Conservation (phyloP, 2,888 invertebrate genomes). For the Tribolium freemani region DNA sequence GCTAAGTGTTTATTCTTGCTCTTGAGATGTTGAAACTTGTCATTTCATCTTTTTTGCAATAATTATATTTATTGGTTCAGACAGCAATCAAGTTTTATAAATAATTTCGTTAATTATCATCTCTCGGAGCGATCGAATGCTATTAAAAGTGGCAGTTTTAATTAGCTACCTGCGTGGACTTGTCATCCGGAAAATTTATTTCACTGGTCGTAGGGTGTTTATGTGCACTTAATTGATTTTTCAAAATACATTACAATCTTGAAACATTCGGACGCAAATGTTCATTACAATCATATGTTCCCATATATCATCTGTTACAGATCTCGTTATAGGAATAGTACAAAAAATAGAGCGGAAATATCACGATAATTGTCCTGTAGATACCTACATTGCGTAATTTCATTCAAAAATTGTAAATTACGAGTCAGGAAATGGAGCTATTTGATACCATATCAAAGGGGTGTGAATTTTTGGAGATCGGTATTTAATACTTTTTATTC, state of each 20-base stretch:
- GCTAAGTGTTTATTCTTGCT: neutral
- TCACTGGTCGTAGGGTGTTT: conserved; percentile 7
- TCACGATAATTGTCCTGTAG: neutral
- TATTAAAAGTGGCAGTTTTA: conserved; percentile 36
- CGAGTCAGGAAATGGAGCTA: neutral
- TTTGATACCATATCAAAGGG: no score
- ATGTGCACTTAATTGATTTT: conserved; percentile 22
- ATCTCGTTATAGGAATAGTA: neutral
- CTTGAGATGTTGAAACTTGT: no score
- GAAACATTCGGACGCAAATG: neutral
- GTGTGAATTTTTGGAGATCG: no score
- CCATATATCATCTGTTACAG: neutral
- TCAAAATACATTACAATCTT: conserved; percentile 1
- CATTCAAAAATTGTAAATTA: neutral
- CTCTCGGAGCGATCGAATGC: conserved; percentile 16
- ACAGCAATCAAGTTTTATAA: conserved; percentile 12
- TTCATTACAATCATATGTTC: neutral
- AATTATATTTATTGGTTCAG: conserved; percentile 13
- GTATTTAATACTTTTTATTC: no score
- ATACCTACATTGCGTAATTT: neutral
- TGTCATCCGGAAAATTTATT: conserved; percentile 17
- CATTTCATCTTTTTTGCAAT: neutral
- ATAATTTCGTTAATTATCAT: conserved; percentile 33
- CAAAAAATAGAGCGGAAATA: neutral
- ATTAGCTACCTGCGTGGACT: conserved; percentile 32